A percentile compares a stretch with the other conserved stretches of the same genome.
Evolutionary conservation across 2,113 vertebrate species (phyloP).

Genomic region (Cichladusa arquata): DNA sequence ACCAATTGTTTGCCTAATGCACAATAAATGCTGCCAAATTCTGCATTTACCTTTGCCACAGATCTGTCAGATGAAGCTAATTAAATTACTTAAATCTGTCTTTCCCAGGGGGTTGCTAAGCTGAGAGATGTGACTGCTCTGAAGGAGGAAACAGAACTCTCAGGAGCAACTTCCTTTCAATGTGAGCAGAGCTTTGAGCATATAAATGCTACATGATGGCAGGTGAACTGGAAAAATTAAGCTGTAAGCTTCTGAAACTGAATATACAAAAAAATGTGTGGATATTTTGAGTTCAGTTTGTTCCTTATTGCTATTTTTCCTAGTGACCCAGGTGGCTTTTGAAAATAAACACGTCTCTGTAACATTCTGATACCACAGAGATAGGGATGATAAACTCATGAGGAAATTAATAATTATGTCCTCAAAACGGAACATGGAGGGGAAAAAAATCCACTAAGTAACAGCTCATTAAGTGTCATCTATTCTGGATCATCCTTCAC

Average conservation of each 20-base stretch:
- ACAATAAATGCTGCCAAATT: neutral
- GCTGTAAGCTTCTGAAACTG: neutral
- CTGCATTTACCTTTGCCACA: neutral
- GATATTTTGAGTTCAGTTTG: neutral
- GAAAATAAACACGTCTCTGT: neutral
- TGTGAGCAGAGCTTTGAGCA: neutral
- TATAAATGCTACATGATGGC: neutral
- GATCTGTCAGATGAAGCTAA: neutral
- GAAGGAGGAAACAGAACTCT: neutral
- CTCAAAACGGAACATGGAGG: neutral
- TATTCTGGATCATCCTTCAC: neutral
- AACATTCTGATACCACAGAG: neutral
- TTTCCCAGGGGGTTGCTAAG: neutral
- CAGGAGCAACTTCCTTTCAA: neutral
- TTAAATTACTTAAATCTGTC: neutral
- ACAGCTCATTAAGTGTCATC: neutral
- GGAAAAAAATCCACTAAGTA: neutral
- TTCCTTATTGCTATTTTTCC: neutral
- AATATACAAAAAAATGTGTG: neutral
- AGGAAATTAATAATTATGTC: neutral
- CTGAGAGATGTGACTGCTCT: neutral
- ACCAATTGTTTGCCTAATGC: neutral
- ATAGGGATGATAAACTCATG: neutral
- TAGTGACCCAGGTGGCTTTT: neutral
- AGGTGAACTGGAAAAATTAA: neutral